Base-by-base conservation (phyloP, 2,888 invertebrate species). In the Hermaeophaga mercurialis region DNA sequence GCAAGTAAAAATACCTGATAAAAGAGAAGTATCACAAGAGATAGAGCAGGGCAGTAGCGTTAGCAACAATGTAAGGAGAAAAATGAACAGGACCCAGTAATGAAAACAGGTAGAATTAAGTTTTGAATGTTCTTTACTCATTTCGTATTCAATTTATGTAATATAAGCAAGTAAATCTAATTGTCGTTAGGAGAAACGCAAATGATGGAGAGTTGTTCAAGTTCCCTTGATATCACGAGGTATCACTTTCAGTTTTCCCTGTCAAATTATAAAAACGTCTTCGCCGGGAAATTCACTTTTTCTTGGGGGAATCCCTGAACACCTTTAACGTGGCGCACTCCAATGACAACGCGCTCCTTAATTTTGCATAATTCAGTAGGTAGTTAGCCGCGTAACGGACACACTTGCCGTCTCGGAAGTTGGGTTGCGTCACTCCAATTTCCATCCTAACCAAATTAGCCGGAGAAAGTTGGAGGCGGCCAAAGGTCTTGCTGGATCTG, bases 291-390 rank as follows among this genome's bases (percentile, higher is more conserved):
- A 34, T 33, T 14, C 17, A n/a, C 12, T 28, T 45, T 14, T 18
- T 43, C 9, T 14, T 46, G 11, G 2, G 46, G 33, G 19, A 46
- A 22, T 46, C 34, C 34, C 34, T n/a, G 19, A 34, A 15, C 44
- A 11, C 9, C 28, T 47, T 31, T 11, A 36, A 26, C 34, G 18
- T n/a, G n/a, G n/a, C n/a, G n/a, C n/a, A n/a, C n/a, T n/a, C n/a
- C n/a, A n/a, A n/a, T 43, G 48, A 55, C 48, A 48, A 15, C 39
- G 43, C 39, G 24, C 49, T 2, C 43, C 26, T 36, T 39, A 38
- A 38, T 44, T 45, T 38, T 49, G 55, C 49, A 56, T 56, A 38
- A 56, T 56, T 56, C 49, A 56, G 48, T 43, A n/a, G n/a, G n/a
- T n/a, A 47, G 39, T 55, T 55, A 33, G 18, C 28, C 48, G 41